Evolutionary conservation across 2,797 vertebrate species (phyloP), one percentile per base, ranked within the genome.

Genomic region (Rhinoraja longicauda): DNA sequence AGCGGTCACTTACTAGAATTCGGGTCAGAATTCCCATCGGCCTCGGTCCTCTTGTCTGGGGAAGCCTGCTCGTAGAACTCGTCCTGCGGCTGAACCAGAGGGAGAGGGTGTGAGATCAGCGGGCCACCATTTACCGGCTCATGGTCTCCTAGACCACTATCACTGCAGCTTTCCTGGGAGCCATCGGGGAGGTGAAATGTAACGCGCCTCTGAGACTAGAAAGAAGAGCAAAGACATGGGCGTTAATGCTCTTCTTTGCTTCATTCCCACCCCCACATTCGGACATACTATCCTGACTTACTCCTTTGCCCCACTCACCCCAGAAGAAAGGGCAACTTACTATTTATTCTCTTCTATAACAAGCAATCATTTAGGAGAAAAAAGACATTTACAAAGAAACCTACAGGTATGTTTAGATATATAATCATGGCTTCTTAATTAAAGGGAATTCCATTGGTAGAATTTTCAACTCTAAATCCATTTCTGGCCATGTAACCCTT

Each of bases 111-210:
- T 97, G 98, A 98, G 97, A 99, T 98, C 97, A 99, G 97, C 94
- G 97, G 97, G 96, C 98, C 99, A 97, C 98, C 97, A 96, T 98
- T 97, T 96, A 98, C 97, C 78, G 98, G 98, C 97, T 99, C 99
- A 94, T 99, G 99, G 96, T 99, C 99, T 94, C 99, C 99, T 95
- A 99, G 96, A 96, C 98, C 98, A 97, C 98, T 99, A 97, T 99
- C 99, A 98, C 98, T 99, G 98, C 99, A 99, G 97, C 99, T 99
- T 97, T 99, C 98, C 97, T 99, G 99, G 95, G 99, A 99, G 96
- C 99, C 99, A 93, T 99, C 99, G 1, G 99, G 99, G 96, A 99
- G 98, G 97, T 99, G 98, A 97, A 99, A 99, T 93, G 99, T 99
- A 97, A 99, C 99, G 93, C 98, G 99, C 93, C 98, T 98, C 97